These are phyloP conservation scores for Gallinago media DNA, from an alignment of 2,113 vertebrate genomes.

Conservation along the genomic window DNA sequence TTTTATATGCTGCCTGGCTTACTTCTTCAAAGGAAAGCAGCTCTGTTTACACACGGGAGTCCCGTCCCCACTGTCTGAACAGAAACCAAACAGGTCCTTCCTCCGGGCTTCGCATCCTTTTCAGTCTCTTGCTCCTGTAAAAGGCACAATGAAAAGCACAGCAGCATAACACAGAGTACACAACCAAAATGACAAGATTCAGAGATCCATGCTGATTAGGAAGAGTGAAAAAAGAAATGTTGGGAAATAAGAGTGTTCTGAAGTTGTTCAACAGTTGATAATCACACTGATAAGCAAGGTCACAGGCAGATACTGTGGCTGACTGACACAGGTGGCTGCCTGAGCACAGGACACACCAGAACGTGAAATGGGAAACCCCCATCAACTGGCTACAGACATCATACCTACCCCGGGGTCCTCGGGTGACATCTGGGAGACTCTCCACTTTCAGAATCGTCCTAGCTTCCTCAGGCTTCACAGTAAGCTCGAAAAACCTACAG, in stretches of 20 bases:
- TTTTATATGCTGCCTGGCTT: not conserved
- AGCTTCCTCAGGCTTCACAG: not conserved
- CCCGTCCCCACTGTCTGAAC: not conserved
- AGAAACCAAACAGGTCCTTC: not conserved
- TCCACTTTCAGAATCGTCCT: not conserved
- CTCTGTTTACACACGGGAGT: not conserved
- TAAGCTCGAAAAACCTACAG: not conserved
- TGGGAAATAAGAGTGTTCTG: not conserved
- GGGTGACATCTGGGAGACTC: not conserved
- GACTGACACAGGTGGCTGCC: no score
- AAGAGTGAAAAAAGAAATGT: not conserved
- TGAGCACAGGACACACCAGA: rapidly evolving
- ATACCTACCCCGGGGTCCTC: not conserved
- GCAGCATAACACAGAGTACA: not conserved
- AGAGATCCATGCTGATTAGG: not conserved
- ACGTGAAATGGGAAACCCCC: rapidly evolving
- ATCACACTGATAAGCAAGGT: not conserved
- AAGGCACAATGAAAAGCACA: rapidly evolving
- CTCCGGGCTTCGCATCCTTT: not conserved
- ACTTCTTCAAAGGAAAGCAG: not conserved
- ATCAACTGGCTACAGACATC: not conserved
- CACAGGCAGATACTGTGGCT: not conserved
- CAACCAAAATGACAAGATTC: not conserved
- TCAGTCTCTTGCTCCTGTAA: not conserved
- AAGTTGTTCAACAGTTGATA: not conserved